A percentile compares a stretch with the other conserved stretches of the same genome.
These are phyloP conservation scores for Spodoptera litura DNA, from an alignment of 1,140 invertebrate species.

Conservation along the genomic window DNA sequence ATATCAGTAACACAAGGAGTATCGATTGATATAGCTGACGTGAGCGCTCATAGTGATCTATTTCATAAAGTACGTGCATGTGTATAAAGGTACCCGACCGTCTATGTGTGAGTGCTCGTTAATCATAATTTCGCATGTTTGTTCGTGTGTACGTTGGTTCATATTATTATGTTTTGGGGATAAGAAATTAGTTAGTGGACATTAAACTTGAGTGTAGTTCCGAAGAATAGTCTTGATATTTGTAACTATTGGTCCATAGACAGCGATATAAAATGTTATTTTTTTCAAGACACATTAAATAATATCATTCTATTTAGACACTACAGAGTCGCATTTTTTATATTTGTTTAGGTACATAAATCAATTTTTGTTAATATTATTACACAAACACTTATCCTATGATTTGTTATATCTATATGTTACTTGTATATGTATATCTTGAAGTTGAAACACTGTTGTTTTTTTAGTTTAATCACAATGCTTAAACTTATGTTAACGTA, in stretches of 20 bases:
- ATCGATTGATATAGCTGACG: conserved; percentile 64
- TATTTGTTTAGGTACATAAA: too few species aligned
- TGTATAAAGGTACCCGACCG: conserved; percentile 51
- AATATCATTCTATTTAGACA: too few species aligned
- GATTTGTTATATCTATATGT: too few species aligned
- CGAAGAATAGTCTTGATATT: conserved; percentile 59
- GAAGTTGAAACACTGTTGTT: too few species aligned
- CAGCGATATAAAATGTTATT: not conserved
- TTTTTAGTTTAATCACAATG: too few species aligned
- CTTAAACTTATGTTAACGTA: too few species aligned
- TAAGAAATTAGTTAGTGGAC: conserved; percentile 86
- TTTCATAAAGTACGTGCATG: conserved; percentile 67
- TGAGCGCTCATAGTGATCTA: conserved; percentile 69
- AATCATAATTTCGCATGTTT: conserved; percentile 85
- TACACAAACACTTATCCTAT: too few species aligned
- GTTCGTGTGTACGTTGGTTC: conserved; percentile 82
- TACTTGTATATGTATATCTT: too few species aligned
- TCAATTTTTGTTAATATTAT: too few species aligned
- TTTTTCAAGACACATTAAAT: too few species aligned
- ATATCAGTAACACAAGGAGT: conserved; percentile 55
- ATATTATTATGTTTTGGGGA: conserved; percentile 85
- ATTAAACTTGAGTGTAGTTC: conserved; percentile 76
- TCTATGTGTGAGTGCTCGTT: conserved; percentile 80
- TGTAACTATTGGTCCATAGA: conserved; percentile 10
- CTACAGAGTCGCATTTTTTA: too few species aligned